A percentile compares a stretch with the other conserved stretches of the same genome.
These are phyloP conservation scores for Motacilla tschutschensis DNA, from an alignment of 2,113 vertebrate species.

Conservation along the genomic window DNA sequence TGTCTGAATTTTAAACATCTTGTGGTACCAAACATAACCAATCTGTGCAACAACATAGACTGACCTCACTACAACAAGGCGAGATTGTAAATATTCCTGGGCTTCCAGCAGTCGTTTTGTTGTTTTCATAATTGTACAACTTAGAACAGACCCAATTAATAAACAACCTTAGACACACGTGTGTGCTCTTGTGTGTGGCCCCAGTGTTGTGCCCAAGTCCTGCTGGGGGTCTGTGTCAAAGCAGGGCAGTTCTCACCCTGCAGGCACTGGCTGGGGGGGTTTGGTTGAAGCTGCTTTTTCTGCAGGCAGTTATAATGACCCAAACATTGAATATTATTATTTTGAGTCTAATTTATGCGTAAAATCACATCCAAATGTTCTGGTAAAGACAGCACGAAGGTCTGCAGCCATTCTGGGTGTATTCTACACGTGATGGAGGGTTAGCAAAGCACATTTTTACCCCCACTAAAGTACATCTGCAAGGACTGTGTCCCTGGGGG, in stretches of 20 bases:
- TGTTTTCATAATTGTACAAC: conserved; percentile 92
- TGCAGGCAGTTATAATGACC: neutral
- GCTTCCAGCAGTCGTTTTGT: conserved; percentile 92
- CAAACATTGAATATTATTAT: neutral
- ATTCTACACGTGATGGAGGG: accelerated
- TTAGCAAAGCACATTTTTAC: neutral
- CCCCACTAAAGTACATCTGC: neutral
- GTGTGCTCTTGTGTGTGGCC: neutral
- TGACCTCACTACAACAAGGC: conserved; percentile 84
- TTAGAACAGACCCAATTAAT: conserved; percentile 80
- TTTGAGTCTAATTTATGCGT: neutral
- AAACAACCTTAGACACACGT: conserved; percentile 75
- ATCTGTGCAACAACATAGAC: conserved; percentile 74
- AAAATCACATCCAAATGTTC: neutral
- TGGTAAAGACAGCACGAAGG: neutral
- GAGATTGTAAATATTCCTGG: conserved; percentile 88
- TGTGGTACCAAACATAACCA: conserved; percentile 83
- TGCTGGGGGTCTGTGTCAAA: neutral
- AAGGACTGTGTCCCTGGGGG: neutral
- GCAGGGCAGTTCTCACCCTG: neutral
- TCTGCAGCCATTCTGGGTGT: neutral
- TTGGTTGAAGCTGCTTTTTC: neutral
- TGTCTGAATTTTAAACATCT: conserved; percentile 80
- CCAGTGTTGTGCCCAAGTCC: neutral
- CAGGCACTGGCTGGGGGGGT: neutral